Base-by-base conservation (phyloP, 2,888 invertebrate species). In the Syrista parreyssii region DNA sequence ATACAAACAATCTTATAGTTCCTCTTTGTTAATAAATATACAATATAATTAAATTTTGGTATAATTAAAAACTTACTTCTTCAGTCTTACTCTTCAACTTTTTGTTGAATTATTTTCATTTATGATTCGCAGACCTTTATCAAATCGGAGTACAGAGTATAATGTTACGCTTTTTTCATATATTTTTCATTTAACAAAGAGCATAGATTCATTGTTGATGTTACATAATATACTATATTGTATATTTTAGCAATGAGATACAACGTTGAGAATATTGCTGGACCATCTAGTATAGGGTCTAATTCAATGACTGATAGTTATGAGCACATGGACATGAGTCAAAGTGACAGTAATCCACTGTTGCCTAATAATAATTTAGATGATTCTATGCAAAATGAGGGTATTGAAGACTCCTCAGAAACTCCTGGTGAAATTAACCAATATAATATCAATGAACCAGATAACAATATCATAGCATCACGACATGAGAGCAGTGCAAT, bases 311-410 rank as follows among this genome's bases (percentile, higher is more conserved):
- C 79, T 3, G 80, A 75, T 31, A 78, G 68, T 68, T 81, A 82
- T 55, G 83, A 85, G 73, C 34, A 79, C 31, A 83, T 85, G 82
- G 85, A 85, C 12, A 79, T 80, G 3, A 80, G 73, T 34, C 79
- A 83, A 11, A 68, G 77, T 1, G 78, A 74, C 11, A 73, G 69
- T 40, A 69, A 31, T 12, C 80, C 55, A 55, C 9, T 55, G 23
- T 23, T 15, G 6, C 36, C 34, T 34, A 36, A 30, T 12, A 55
- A 55, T 55, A 55, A 55, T 55, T 55, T 55, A 55, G 55, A 55
- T 55, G 55, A 55, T 55, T 23, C 55, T 23, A 55, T 55, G 23
- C 55, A 55, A 23, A 55, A 55, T 55, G 55, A 55, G 23, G 9
- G 55, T 55, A 55, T 23, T 55, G 55, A 55, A 55, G 55, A 55